phyloP scores from a whole-genome alignment of 2,113 vertebrate species.

The Sturnira hondurensis region DNA sequence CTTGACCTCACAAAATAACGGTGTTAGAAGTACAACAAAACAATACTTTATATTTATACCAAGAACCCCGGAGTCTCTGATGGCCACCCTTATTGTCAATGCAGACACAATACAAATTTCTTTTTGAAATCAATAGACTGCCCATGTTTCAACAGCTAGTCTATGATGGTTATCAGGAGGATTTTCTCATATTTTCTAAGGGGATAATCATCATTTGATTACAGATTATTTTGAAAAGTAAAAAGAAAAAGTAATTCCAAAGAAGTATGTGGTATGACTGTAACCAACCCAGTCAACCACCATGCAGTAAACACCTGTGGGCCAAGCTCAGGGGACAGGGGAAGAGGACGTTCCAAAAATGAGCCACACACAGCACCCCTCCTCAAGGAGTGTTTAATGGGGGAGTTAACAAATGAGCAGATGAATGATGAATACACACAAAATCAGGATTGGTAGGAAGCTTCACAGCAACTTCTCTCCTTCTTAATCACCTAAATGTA shows the following conservation, averaged over 20 bases:
- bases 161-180: neutral
- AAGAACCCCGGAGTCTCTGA: neutral
- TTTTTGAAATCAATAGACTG: slow-evolving; percentile 3
- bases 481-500: neutral
- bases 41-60: neutral
- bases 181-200: neutral
- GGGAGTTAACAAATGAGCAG: neutral
- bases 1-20: neutral
- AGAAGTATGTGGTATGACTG: neutral
- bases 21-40: neutral
- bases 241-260: neutral
- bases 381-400: neutral
- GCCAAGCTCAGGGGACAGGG: neutral
- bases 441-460: neutral
- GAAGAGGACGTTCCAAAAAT: neutral
- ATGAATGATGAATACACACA: neutral
- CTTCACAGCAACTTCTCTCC: neutral
- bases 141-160: neutral
- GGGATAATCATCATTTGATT: neutral
- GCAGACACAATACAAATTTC: neutral
- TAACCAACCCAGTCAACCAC: neutral
- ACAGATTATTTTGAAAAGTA: neutral
- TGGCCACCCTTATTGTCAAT: neutral
- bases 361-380: neutral
- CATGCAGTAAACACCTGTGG: neutral